phyloP scores from a whole-genome alignment of 2,888 invertebrate genomes.

The Stegana nigrithorax region DNA sequence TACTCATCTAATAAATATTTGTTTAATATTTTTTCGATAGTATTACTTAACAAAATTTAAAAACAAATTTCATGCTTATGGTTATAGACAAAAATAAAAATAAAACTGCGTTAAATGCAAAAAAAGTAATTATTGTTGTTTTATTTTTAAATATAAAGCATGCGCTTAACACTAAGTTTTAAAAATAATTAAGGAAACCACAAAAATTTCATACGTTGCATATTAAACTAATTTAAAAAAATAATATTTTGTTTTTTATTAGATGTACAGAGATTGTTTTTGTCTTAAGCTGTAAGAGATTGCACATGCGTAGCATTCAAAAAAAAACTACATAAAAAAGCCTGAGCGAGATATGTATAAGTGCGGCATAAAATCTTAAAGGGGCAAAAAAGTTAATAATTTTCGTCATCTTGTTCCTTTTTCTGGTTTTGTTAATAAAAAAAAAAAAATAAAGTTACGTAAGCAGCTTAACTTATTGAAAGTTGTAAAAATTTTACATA shows the following conservation, averaged over 20 bases:
- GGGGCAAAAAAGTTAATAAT: no score
- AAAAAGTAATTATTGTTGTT: not conserved
- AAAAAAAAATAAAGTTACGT: no score
- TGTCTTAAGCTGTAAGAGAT: not conserved
- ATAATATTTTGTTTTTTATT: no score
- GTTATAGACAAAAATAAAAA: not conserved
- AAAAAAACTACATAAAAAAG: not conserved
- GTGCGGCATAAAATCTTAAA: no score
- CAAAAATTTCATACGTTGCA: not conserved
- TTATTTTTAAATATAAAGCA: conserved; percentile 1
- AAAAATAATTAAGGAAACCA: conserved; percentile 5
- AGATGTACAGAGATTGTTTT: not conserved
- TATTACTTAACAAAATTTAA: not conserved
- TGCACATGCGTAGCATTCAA: not conserved
- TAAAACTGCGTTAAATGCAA: not conserved
- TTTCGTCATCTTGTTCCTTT: no score
- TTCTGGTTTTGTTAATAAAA: not conserved
- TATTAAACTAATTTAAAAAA: not conserved
- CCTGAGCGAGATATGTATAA: not conserved
- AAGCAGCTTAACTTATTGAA: no score
- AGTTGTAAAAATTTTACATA: no score
- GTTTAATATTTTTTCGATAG: no score
- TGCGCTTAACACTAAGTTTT: not conserved
- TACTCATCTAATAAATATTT: no score
- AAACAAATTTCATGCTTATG: not conserved